phyloP scores from a whole-genome alignment of 2,113 vertebrate species.

The Bubo scandiacus region DNA sequence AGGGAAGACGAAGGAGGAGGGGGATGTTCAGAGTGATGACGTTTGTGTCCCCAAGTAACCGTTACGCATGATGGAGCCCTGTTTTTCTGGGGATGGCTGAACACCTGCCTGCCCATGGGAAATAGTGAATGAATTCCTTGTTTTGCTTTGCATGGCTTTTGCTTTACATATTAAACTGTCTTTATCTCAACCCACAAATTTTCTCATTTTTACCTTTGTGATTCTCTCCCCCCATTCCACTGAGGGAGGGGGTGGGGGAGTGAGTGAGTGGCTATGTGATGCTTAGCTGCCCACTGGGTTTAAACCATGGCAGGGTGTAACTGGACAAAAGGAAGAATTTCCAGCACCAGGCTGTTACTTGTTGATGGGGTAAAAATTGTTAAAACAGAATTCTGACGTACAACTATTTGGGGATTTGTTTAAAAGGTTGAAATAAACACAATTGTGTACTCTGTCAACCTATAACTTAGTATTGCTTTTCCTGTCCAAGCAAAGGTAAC shows the following conservation, averaged over 20 bases:
- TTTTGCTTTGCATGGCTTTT: neutral
- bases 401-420: neutral
- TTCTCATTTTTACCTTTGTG: neutral
- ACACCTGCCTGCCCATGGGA: no score
- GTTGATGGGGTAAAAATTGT: neutral
- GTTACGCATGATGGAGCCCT: rapidly evolving
- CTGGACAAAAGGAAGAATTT: neutral
- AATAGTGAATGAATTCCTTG: neutral
- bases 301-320: neutral
- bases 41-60: neutral
- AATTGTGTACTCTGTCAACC: neutral
- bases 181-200: neutral
- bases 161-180: neutral
- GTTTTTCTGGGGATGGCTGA: neutral
- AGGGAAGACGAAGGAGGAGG: neutral
- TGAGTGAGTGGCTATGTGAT: neutral
- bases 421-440: neutral
- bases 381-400: neutral
- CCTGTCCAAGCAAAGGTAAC: neutral
- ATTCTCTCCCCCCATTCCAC: neutral
- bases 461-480: neutral
- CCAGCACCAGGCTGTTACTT: neutral
- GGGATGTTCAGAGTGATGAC: rapidly evolving
- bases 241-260: rapidly evolving
- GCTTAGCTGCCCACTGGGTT: neutral